Conservation (phyloP, 92 coral and sea anemone genomes). For the Phenganax stokvisi region DNA sequence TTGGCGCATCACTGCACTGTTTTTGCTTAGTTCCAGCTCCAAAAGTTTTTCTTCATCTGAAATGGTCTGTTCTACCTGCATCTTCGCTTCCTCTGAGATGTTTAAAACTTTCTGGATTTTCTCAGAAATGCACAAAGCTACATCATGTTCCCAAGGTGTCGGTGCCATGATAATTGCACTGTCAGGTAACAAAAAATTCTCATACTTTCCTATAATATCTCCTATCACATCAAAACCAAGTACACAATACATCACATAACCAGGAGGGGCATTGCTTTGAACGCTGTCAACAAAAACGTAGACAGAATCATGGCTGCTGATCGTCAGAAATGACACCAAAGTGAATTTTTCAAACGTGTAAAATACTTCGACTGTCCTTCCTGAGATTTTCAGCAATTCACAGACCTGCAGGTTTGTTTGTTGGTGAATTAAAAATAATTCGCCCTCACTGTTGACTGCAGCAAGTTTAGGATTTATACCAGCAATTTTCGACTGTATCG, state of each 20-base stretch:
- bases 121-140: neutral
- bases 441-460: neutral
- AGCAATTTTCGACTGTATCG: neutral
- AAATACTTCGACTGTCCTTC: neutral
- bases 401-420: neutral
- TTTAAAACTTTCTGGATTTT: neutral
- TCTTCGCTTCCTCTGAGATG: neutral
- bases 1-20: neutral
- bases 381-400: neutral
- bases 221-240: neutral
- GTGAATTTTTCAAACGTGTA: neutral
- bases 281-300: neutral
- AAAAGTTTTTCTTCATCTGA: neutral
- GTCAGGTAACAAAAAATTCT: neutral
- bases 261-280: neutral
- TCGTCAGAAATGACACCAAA: neutral
- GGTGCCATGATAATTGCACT: neutral
- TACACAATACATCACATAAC: neutral
- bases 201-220: neutral
- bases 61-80: neutral
- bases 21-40: neutral
- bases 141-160: neutral
- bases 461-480: neutral
- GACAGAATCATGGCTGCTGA: neutral
- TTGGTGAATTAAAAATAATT: neutral